Evolutionary conservation across 37 sponge, comb jelly and placozoan species (phyloP).

Genomic region (Agelas oroides): DNA sequence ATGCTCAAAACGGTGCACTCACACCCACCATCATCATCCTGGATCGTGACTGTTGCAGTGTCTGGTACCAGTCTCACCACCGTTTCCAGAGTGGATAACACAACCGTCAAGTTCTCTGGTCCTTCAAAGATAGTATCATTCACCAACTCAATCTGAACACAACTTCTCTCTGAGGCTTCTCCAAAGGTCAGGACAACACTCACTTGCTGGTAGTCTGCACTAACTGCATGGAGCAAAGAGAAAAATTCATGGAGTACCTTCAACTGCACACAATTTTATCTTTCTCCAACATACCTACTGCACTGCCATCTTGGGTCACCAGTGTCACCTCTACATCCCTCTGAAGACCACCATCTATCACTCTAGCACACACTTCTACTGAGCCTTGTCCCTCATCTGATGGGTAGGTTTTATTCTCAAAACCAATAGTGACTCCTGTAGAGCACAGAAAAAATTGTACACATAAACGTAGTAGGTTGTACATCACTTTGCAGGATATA

Average conservation of each 20-base stretch:
- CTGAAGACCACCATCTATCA: neutral
- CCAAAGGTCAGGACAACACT: neutral
- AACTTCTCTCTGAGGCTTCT: neutral
- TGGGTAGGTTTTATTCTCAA: neutral
- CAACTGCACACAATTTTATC: no score
- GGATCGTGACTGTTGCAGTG: neutral
- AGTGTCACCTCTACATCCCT: neutral
- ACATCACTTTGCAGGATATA: no score
- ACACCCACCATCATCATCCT: neutral
- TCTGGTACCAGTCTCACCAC: neutral
- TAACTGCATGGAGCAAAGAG: neutral
- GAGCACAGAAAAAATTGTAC: no score
- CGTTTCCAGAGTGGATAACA: neutral
- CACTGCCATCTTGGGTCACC: neutral
- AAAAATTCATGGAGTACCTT: no score
- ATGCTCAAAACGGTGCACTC: neutral
- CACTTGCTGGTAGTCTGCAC: neutral
- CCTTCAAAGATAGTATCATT: neutral
- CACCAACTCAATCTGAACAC: neutral
- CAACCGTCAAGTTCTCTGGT: neutral
- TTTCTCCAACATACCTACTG: neutral
- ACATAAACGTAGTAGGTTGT: no score
- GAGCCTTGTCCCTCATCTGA: neutral
- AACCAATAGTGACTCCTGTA: neutral
- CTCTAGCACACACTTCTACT: neutral